These are phyloP conservation scores for Matsumurasca onukii DNA, from an alignment of 1,140 invertebrate genomes.

Conservation along the genomic window DNA sequence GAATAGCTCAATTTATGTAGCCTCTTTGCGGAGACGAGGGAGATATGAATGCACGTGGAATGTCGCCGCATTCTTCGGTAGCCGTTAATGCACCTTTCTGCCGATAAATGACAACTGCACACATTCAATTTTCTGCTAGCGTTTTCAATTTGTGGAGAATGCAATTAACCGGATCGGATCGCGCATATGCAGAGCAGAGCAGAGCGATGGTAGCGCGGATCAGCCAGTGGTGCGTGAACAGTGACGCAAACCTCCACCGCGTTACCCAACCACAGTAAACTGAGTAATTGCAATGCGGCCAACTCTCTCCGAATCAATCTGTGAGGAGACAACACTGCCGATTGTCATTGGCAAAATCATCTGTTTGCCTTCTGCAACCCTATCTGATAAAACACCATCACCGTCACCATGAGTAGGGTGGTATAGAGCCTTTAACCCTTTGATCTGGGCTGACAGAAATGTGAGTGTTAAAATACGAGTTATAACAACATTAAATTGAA, in stretches of 20 bases:
- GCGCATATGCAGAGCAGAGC: not conserved
- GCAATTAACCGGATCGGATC: not conserved
- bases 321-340: slow-evolving; percentile 19
- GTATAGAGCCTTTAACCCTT: no score
- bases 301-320: slow-evolving; percentile 21
- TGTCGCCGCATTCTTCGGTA: not conserved
- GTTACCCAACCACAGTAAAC: slow-evolving; percentile 22
- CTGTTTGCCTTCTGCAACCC: not conserved
- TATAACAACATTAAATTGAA: no score
- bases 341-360: slow-evolving; percentile 13
- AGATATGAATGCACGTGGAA: not conserved
- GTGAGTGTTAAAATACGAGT: no score
- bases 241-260: slow-evolving; percentile 22
- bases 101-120: not conserved
- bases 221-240: slow-evolving; percentile 13
- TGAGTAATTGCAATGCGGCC: slow-evolving; percentile 14
- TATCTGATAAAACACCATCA: no score
- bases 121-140: not conserved
- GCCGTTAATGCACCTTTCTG: not conserved
- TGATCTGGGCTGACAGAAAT: no score
- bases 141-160: slow-evolving; percentile 1
- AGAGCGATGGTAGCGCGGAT: not conserved
- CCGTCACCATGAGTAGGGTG: no score
- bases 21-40: no score
- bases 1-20: no score